A percentile compares a stretch with the other conserved stretches of the same genome.
Evolutionary conservation across 2,797 vertebrate genomes (phyloP).

Genomic region (Hyperoplus lanceolatus): DNA sequence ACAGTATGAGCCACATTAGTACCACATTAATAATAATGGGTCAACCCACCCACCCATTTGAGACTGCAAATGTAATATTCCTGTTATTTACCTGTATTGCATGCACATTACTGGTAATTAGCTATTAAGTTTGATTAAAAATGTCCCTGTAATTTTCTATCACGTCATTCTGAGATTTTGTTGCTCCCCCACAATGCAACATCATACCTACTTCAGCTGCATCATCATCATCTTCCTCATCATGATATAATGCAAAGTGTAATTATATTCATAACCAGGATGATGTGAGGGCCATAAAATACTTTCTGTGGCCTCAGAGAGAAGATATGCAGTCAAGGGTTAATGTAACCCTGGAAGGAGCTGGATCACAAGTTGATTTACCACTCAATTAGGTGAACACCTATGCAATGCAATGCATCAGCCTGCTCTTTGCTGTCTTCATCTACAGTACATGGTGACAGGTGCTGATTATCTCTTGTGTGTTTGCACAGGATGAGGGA

Average conservation of each 20-base stretch:
- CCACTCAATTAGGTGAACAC: not conserved
- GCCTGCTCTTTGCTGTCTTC: not conserved
- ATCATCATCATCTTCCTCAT: not conserved
- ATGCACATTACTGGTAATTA: not conserved
- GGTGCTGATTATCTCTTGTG: conserved; percentile 13
- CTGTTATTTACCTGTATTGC: not conserved
- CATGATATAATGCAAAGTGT: not conserved
- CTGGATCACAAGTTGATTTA: not conserved
- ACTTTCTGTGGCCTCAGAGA: not conserved
- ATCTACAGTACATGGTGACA: not conserved
- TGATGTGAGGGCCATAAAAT: not conserved
- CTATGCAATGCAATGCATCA: not conserved
- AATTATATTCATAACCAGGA: not conserved
- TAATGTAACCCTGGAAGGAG: not conserved
- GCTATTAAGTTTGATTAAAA: not conserved
- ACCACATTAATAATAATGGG: not conserved
- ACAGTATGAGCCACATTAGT: not conserved
- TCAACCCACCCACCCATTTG: not conserved
- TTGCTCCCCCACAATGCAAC: not conserved
- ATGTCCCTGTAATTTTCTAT: not conserved
- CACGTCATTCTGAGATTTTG: not conserved
- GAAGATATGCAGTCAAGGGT: no score
- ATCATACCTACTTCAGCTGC: not conserved
- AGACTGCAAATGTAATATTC: not conserved
- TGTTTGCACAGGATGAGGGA: not conserved